A percentile compares a stretch with the other conserved stretches of the same genome.
phyloP scores from a whole-genome alignment of 2,888 invertebrate genomes.

The Cryptocephalus moraei region DNA sequence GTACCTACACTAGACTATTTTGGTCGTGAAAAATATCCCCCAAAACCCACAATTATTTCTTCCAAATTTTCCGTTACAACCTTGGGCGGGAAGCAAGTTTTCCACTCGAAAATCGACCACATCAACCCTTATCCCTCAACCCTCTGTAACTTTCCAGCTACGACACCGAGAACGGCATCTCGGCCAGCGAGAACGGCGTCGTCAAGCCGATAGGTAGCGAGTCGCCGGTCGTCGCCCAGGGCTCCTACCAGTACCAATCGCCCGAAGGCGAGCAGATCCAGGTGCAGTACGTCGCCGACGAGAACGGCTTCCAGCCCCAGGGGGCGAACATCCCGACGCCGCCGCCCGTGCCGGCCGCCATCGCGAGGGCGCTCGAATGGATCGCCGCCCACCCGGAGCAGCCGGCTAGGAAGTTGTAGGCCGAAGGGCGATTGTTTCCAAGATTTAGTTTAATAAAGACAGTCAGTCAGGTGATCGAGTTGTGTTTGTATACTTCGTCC shows the following conservation, averaged over 20 bases:
- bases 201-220: slow-evolving; percentile 33
- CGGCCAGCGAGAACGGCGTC: slow-evolving; percentile 3
- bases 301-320: slow-evolving; percentile 6
- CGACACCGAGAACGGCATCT: slow-evolving; percentile 7
- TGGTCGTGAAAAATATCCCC: no score
- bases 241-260: slow-evolving; percentile 47
- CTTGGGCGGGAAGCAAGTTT: no score
- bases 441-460: no score
- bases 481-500: no score
- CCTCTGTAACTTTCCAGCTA: background rate
- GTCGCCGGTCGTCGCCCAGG: slow-evolving; percentile 62
- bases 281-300: slow-evolving; percentile 13
- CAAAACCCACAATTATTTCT: no score
- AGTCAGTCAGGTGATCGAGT: no score
- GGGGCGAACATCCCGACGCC: slow-evolving; percentile 3
- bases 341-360: slow-evolving; percentile 1
- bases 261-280: slow-evolving; percentile 46
- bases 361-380: slow-evolving; percentile 1
- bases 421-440: no score
- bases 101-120: no score
- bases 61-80: no score
- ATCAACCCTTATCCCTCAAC: no score
- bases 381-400: background rate
- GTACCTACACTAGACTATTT: no score
- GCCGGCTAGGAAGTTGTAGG: background rate